Evolutionary conservation across 2,888 invertebrate species (phyloP).

Genomic region (Prosapia bicincta): DNA sequence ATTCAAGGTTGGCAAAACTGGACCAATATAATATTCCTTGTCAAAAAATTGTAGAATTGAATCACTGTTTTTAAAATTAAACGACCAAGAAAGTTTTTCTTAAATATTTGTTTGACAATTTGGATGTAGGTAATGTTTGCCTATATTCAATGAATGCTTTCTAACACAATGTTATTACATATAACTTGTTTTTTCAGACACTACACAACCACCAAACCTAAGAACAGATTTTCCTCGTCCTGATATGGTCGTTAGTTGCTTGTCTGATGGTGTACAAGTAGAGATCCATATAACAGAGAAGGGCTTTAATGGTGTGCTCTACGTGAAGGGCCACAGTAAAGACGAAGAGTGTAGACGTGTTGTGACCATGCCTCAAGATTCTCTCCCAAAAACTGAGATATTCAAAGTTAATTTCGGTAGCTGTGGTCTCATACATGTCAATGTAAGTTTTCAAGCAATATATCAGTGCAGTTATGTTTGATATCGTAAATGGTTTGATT

Average conservation of each 20-base stretch:
- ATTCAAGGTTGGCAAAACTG: too few species aligned
- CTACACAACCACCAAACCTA: slow-evolving; percentile 48
- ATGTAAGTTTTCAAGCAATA: slow-evolving; percentile 71
- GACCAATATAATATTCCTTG: too few species aligned
- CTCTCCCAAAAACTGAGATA: slow-evolving; percentile 63
- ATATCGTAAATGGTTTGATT: too few species aligned
- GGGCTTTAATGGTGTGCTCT: slow-evolving; percentile 85
- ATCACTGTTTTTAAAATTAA: too few species aligned
- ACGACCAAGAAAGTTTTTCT: too few species aligned
- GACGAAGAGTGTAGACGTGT: slow-evolving; percentile 84
- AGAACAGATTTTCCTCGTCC: slow-evolving; percentile 82
- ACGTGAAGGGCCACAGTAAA: slow-evolving; percentile 93
- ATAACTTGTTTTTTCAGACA: too few species aligned
- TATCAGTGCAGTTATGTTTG: too few species aligned
- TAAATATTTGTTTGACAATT: too few species aligned
- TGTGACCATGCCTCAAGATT: slow-evolving; percentile 69
- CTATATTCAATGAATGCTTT: too few species aligned
- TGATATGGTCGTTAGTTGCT: slow-evolving; percentile 82
- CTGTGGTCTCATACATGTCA: slow-evolving; percentile 87
- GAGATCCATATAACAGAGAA: slow-evolving; percentile 69
- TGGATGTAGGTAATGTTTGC: too few species aligned
- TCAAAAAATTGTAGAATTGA: too few species aligned
- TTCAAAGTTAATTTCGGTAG: slow-evolving; percentile 89
- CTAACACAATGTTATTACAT: too few species aligned
- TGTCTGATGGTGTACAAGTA: slow-evolving; percentile 89